Conservation (phyloP, 2,888 invertebrate genomes). For the Neoitamus cyanurus region DNA sequence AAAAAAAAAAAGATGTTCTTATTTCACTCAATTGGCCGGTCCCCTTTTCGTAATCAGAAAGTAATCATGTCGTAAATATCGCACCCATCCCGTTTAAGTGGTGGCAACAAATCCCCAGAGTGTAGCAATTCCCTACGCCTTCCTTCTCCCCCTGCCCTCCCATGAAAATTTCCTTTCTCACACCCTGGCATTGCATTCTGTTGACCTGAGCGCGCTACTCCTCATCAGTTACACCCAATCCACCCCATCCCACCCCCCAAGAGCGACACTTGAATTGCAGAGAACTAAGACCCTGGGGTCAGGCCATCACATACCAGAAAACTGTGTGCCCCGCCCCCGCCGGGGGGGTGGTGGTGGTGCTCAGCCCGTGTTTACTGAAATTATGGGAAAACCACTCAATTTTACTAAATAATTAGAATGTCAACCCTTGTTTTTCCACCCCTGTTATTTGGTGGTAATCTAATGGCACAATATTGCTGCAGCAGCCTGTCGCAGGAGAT, state of each 20-base stretch:
- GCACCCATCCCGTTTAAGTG: conserved; percentile 39
- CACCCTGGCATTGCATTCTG: background rate
- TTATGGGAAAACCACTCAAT: conserved; percentile 48
- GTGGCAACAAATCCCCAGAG: conserved; percentile 40
- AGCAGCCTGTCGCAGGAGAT: too few relatives aligned
- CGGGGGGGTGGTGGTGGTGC: background rate
- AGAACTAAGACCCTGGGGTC: background rate
- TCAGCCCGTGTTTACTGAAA: conserved; percentile 5
- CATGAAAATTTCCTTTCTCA: too few relatives aligned
- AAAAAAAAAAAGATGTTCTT: background rate
- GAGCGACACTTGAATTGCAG: background rate
- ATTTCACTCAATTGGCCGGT: background rate
- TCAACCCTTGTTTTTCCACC: conserved; percentile 47
- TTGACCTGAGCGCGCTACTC: too few relatives aligned
- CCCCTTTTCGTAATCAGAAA: conserved; percentile 7
- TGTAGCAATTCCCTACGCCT: background rate
- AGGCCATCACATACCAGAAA: background rate
- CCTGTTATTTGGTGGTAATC: background rate
- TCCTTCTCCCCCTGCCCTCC: too few relatives aligned
- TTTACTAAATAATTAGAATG: conserved; percentile 50
- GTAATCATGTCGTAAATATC: conserved; percentile 44
- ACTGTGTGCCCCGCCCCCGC: background rate
- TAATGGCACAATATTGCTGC: background rate
- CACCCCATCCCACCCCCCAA: too few relatives aligned
- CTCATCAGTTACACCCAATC: too few relatives aligned